Conservation (phyloP, 2,888 invertebrate species). For the Halictus quadricinctus region DNA sequence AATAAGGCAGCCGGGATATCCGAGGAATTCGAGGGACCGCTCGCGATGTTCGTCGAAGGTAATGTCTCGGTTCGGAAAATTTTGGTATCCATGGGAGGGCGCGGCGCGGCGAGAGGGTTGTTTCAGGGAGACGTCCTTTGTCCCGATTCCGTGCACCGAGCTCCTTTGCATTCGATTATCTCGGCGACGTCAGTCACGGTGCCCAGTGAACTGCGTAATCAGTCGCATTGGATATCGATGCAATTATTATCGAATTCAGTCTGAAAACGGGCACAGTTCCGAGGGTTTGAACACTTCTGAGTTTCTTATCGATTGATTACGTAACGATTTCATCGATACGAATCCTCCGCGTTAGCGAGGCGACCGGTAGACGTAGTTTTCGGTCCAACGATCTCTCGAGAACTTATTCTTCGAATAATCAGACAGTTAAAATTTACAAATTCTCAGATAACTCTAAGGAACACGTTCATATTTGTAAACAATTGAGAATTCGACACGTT, state of each 20-base stretch:
- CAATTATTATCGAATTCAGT: constrained; percentile 47
- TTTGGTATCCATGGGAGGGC: constrained; percentile 34
- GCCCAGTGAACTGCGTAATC: constrained; percentile 54
- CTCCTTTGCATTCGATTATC: constrained; percentile 58
- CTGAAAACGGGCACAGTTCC: constrained; percentile 28
- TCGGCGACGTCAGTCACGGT: constrained; percentile 52
- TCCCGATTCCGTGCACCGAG: constrained; percentile 37
- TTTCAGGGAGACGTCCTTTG: constrained; percentile 44
- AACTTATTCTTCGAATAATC: not conserved
- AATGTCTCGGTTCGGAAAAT: constrained; percentile 26
- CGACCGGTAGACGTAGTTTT: constrained; percentile 7
- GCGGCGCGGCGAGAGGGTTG: constrained; percentile 14
- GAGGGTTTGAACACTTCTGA: constrained; percentile 4
- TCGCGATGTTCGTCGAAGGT: not conserved
- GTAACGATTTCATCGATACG: constrained; percentile 32
- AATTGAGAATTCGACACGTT: not conserved
- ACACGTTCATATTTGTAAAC: too few relatives aligned
- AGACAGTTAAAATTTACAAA: too few relatives aligned
- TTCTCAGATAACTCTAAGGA: too few relatives aligned
- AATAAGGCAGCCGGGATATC: not conserved
- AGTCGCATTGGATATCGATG: constrained; percentile 53
- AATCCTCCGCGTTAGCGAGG: not conserved
- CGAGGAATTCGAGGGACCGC: not conserved
- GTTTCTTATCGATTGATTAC: constrained; percentile 41
- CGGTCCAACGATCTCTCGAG: not conserved